Base-by-base conservation (phyloP, 2,113 vertebrate genomes). In the Epinephelus fuscoguttatus region DNA sequence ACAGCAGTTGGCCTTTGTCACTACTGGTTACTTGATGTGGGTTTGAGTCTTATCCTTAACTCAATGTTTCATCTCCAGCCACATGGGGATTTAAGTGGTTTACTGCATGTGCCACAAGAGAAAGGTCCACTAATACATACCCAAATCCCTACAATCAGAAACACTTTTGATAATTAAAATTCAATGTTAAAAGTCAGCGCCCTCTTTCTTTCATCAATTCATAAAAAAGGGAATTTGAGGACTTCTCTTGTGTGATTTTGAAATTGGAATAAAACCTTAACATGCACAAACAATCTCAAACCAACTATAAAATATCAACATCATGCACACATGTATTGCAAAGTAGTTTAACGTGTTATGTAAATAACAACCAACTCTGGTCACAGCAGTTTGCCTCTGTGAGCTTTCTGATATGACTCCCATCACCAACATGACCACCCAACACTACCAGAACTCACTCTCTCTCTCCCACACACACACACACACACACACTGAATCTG, bases 351-450 rank as follows among this genome's bases (percentile, higher is more conserved):
- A 40, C n/a, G 9, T 53, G 17, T 17, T 18, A 14, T 33, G 40
- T 56, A 23, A 23, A 63, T 21, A 23, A 19, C 25, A 50, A 30
- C 49, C 49, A 37, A 61, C 30, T 50, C 6, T 27, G 56, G 55
- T 57, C 37, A 60, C 6, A 73, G 25, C 15, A 18, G 50, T 59
- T 66, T 60, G 19, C 15, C n/a, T 73, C 12, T 27, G 30, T 62
- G 17, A 79, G 13, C n/a, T 68, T 59, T 74, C 30, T 68, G 19
- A 37, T 49, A 27, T 21, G n/a, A 69, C 71, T 21, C 12, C 40
- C 17, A 60, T 59, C 19, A 10, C 6, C 19, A 42, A 49, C 47
- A 59, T 25, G 21, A 23, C 25, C 71, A 17, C 49, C 33, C 18
- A 64, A 23, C 63, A 67, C 49, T 17, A 49, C 47, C 15, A 17